These are phyloP conservation scores for Alauda arvensis DNA, from an alignment of 2,797 vertebrate genomes.

Conservation along the genomic window DNA sequence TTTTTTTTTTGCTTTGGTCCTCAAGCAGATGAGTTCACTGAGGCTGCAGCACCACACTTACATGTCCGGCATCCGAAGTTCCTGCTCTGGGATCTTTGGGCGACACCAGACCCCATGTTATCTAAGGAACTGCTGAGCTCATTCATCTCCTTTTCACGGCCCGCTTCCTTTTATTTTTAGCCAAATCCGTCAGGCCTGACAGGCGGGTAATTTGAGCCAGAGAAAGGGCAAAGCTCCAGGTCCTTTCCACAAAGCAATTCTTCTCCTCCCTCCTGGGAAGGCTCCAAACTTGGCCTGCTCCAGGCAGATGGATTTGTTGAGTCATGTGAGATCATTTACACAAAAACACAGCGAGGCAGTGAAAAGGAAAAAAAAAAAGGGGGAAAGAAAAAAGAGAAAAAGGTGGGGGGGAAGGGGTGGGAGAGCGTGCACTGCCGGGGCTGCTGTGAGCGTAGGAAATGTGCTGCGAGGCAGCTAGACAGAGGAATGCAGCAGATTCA, in stretches of 20 bases:
- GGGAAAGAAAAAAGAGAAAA: neutral
- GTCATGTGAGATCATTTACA: constrained; percentile 97
- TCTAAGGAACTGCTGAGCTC: constrained; percentile 80
- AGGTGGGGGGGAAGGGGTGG: constrained; percentile 43
- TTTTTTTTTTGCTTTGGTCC: neutral
- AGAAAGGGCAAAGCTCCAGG: constrained; percentile 84
- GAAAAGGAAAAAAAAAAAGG: constrained; percentile 30
- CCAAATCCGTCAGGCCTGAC: constrained; percentile 93
- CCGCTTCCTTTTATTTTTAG: constrained; percentile 93
- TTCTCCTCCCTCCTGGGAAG: constrained; percentile 84
- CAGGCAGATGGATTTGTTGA: constrained; percentile 89
- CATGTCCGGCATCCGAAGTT: constrained; percentile 62
- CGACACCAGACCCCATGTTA: constrained; percentile 72
- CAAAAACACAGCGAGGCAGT: constrained; percentile 81
- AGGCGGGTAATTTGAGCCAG: constrained; percentile 89
- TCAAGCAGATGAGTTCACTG: constrained; percentile 17
- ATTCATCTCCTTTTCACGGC: constrained; percentile 85
- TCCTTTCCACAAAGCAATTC: constrained; percentile 84
- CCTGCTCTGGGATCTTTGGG: constrained; percentile 71
- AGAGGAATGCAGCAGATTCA: constrained; percentile 79
- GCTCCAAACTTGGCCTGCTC: constrained; percentile 81
- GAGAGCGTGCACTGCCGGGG: constrained; percentile 43
- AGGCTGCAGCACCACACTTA: constrained; percentile 16
- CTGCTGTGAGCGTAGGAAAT: constrained; percentile 73
- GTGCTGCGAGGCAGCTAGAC: constrained; percentile 79